Evolutionary conservation across 2,888 invertebrate genomes (phyloP), one percentile per base, ranked within the genome.

Genomic region (Phrixothrix hirtus): DNA sequence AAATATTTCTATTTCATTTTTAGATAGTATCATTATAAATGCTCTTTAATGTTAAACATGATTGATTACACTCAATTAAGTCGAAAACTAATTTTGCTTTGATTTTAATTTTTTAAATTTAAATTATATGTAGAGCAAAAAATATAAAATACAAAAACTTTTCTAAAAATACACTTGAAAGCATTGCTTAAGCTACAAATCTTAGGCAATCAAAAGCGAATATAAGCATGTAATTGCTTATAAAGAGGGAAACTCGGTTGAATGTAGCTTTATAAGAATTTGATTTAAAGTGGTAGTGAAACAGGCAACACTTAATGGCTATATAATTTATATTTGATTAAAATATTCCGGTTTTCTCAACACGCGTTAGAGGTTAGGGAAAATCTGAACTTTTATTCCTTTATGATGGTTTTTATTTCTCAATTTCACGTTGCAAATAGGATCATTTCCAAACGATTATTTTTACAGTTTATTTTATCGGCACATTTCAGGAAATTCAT

Each of bases 251-350:
- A 46, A 42, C 27, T 37, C 41, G 35, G 36, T 29, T 41, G 29
- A 48, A 36, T 37, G 45, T 45, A 30, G 45, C 50, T 36, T 37
- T 51, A 41, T 51, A 39, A 37, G 54, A 54, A 54, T 48, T 48
- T 54, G 54, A 48, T 54, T 54, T 54, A 54, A 54, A 54, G 48
- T 54, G 48, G 43, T 54, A 48, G 48, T 44, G 48, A 48, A 54
- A 54, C 48, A 48, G 48, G 54, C 47, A 44, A 43, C 43, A 36
- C 47, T 44, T 48, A 54, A 54, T 54, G 54, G 48, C 44, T 36
- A 54, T 38, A 54, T 48, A 54, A 54, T 54, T 47, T 48, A 43
- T 54, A 54, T 54, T 48, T 48, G 54, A 48, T 48, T 54, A 54
- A 54, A 54, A 54, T 43, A 54, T 47, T 44, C 43, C 29, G 48